Evolutionary conservation across 30 jellyfish, hydroid and myxozoan genomes (phyloP), one percentile per base, ranked within the genome.

Genomic region (Chironex yamaguchii): DNA sequence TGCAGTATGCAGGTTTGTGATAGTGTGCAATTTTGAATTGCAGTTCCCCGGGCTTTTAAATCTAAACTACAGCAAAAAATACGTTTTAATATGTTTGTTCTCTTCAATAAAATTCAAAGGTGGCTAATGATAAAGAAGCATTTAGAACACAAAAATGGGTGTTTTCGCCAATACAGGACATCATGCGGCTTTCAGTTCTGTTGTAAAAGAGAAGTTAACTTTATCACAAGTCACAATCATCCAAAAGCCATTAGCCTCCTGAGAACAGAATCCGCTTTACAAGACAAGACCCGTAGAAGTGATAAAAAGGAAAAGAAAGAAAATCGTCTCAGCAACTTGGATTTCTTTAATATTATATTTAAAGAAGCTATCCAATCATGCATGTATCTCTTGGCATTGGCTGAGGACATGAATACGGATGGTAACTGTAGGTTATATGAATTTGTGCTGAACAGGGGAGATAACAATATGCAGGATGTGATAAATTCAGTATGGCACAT

Each of bases 151-250:
- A 29, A 33, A 1, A 20, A 11, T 21, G 72, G 72, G 64, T 42
- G 62, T 79, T 29, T 58, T 62, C 29, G 90, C 22, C 2, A 72
- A 79, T 34, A 29, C 84, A 11, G 90, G 82, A 2, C 64, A 79
- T 32, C 29, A 23, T 33, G 2, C 84, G 2, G 90, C 83, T 0
- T 78, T 24, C 28, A 32, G 27, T 2, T 62, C 34, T 31, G 71
- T 64, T 0, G 64, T 21, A 53, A 62, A 79, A 72, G 71, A 63
- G 50, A 82, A 9, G 34, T 20, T 30, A 34, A 27, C 1, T 28
- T 77, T 28, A 1, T 52, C 0, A 26, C 24, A 0, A 58, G 82
- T n/a, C 70, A 31, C 4, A 25, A 25, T 29, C 69, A 79, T 35
- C 90, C 82, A 2, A 82, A 50, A 1, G 81, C 31, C 34, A 23